Percentiles rank a stretch among this genome's conserved stretches.
phyloP scores from a whole-genome alignment of 2,113 vertebrate species.

The Dromiciops gliroides region DNA sequence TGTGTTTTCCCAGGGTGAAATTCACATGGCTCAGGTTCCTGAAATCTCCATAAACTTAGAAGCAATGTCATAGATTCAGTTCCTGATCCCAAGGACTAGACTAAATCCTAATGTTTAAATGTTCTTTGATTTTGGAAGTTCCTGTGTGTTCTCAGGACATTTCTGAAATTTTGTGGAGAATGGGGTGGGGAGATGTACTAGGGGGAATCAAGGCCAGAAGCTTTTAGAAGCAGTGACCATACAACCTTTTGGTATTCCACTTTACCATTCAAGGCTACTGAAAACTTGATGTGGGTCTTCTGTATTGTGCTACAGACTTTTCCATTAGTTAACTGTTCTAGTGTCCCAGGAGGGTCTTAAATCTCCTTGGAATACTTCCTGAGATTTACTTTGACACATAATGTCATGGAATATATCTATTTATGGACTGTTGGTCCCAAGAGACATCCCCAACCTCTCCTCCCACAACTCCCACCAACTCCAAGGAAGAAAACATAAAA shows the following conservation, averaged over 20 bases:
- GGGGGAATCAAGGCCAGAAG: neutral
- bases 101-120: neutral
- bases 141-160: neutral
- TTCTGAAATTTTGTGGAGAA: conserved; percentile 32
- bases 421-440: neutral
- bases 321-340: conserved; percentile 24
- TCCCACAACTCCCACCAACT: neutral
- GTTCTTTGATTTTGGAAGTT: neutral
- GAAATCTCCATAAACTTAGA: neutral
- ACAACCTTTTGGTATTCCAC: neutral
- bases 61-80: too few relatives aligned
- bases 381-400: conserved; percentile 12
- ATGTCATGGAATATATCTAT: neutral
- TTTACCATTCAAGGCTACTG: neutral
- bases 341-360: neutral
- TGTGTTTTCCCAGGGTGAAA: neutral
- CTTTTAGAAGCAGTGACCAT: neutral
- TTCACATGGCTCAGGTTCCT: neutral
- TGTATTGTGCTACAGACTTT: conserved; percentile 1
- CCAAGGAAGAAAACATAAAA: neutral
- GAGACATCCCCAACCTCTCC: neutral
- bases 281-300: neutral
- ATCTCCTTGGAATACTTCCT: conserved; percentile 6
- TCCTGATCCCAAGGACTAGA: neutral
- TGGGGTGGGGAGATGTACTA: neutral